Percentiles rank a stretch among this genome's conserved stretches.
These are phyloP conservation scores for Pteromalus puparum DNA, from an alignment of 1,140 invertebrate species.

Conservation along the genomic window DNA sequence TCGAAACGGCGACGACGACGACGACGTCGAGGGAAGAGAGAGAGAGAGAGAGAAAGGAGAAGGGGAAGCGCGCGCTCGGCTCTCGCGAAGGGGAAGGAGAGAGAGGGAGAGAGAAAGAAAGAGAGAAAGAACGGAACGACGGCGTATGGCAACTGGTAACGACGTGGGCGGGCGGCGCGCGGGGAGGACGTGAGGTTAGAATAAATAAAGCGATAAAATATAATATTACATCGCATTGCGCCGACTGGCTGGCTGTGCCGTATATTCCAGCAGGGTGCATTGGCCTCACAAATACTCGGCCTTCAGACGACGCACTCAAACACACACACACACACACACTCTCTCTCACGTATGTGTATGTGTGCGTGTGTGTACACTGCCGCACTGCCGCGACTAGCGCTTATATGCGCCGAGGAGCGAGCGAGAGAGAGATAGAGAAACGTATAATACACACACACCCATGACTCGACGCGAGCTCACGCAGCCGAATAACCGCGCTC, in stretches of 20 bases:
- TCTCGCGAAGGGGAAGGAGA: not conserved
- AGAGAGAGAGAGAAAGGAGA: constrained; percentile 30
- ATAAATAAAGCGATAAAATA: constrained; percentile 71
- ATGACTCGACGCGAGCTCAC: not conserved
- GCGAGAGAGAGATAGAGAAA: not conserved
- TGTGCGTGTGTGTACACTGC: not conserved
- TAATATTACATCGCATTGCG: constrained; percentile 62
- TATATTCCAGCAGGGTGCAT: constrained; percentile 71
- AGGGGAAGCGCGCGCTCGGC: not conserved
- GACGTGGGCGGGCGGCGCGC: constrained; percentile 55
- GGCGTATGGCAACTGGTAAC: constrained; percentile 52
- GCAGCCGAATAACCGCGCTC: not conserved
- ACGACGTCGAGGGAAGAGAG: not conserved
- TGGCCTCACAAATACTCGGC: constrained; percentile 70
- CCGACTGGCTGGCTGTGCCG: constrained; percentile 59
- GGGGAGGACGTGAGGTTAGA: constrained; percentile 65
- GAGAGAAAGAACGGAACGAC: constrained; percentile 23
- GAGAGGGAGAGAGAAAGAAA: constrained; percentile 11
- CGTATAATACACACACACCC: not conserved
- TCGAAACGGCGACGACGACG: constrained; percentile 49
- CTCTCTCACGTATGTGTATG: not conserved
- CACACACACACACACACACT: constrained; percentile 19
- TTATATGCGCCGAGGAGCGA: too few species aligned
- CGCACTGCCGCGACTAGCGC: too few species aligned
- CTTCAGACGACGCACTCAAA: constrained; percentile 60